Conservation (phyloP, 1,140 invertebrate species). For the Melanaphis sacchari region DNA sequence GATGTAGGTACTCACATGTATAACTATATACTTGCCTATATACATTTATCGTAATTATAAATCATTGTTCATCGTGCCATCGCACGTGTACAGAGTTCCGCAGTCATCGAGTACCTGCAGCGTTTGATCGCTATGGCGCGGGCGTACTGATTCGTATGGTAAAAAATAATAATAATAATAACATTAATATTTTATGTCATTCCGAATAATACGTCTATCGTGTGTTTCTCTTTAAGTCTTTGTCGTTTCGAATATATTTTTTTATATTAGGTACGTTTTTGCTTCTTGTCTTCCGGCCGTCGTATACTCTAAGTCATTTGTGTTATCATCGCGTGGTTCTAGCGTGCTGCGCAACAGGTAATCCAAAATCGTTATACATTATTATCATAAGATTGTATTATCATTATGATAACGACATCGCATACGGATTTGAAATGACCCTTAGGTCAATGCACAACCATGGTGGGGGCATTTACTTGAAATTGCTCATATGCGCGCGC, state of each 20-base stretch:
- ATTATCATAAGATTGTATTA: not conserved
- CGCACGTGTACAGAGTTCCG: not conserved
- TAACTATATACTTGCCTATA: not conserved
- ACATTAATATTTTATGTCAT: too few relatives aligned
- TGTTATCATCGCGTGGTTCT: not conserved
- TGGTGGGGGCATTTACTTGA: not conserved
- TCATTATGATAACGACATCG: not conserved
- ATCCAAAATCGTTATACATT: not conserved
- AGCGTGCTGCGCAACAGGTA: not conserved
- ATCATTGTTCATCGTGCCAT: not conserved
- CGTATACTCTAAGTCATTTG: not conserved
- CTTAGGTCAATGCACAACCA: not conserved
- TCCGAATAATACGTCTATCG: not conserved
- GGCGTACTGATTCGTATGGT: too few relatives aligned
- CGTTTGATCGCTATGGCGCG: not conserved
- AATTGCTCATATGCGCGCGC: not conserved
- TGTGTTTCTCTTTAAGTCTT: not conserved
- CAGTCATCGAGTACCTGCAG: not conserved
- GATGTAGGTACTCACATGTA: not conserved
- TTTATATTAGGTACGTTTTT: too few relatives aligned
- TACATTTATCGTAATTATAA: not conserved
- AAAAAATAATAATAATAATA: not conserved
- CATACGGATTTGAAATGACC: not conserved
- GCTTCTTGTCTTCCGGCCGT: not conserved
- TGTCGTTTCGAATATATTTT: not conserved